Evolutionary conservation across 23 tunicate genomes (phyloP), one percentile per base, ranked within the genome.

Genomic region (Clavelina lepadiformis): DNA sequence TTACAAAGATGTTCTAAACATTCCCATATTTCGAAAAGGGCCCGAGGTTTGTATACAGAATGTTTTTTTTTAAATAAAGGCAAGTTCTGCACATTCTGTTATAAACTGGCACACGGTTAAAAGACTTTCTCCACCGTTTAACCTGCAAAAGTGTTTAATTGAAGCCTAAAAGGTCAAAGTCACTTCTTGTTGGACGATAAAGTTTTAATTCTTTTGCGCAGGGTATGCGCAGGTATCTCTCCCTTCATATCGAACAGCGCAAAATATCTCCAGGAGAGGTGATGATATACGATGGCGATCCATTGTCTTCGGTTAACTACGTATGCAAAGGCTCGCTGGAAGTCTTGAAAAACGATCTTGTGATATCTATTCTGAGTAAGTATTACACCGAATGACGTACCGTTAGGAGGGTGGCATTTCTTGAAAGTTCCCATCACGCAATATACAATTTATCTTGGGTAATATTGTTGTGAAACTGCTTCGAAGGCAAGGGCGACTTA

Each of bases 301-400:
- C 85, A 29, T 34, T 79, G 27, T 38, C 33, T 31, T 30, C 63
- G 44, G 71, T 69, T 27, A 55, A 57, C 33, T 53, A 69, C 2
- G 63, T 79, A 28, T 79, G 85, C 77, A 70, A 63, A 35, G 85
- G 85, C 47, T 69, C 85, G 41, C 21, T 79, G 62, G 85, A 79
- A 59, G 77, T 69, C 3, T 29, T 66, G 5, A 46, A 70, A 36
- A 34, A 70, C 33, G 63, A 52, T 33, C 29, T 69, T 27, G 54
- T 69, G 1, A 30, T 38, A 21, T 65, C 60, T 3, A 58, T 79
- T 24, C 60, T 79, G 50, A 57, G 85, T 79, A 35, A 79, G 75
- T 8, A 41, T 41, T 41, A 54, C 22, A 20, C 22, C 22, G 60
- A 15, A 15, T 13, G 20, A 19, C 7, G 22, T 20, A 22, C 15